Base-by-base conservation (phyloP, 2,113 vertebrate genomes). In the Poecile atricapillus region DNA sequence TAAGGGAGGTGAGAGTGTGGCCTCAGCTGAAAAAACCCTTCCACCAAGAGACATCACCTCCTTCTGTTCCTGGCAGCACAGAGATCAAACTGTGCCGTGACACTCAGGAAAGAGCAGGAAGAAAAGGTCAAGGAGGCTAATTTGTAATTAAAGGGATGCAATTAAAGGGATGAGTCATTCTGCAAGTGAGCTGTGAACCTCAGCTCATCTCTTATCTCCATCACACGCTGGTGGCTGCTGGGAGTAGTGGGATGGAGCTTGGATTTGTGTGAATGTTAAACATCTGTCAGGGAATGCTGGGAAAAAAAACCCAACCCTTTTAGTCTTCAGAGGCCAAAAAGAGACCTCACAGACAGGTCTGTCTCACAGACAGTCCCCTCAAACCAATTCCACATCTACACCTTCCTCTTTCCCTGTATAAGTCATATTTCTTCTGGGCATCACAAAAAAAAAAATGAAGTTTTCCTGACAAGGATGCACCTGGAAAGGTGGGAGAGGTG, bases 71-170 rank as follows among this genome's bases (percentile, higher is more conserved):
- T 50, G 24, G 62, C 67, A 87, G 50, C 65, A 11, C 21, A 9
- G 52, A 77, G 75, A 94, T 86, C 88, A 83, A 19, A 47, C 52
- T 23, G 41, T 39, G 35, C 39, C 1, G 2, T 58, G 53, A 5
- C 85, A 83, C 87, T n/a, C 60, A 49, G 64, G 28, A 83, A 75
- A 39, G 90, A 68, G 84, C 33, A 41, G 65, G 67, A 93, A 76
- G 60, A 78, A 95, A 96, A 96, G 95, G 94, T 96, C 95, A 87
- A 67, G 52, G 60, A 95, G 76, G 88, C 88, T 96, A 97, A 96
- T 94, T 96, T 92, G 93, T 60, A 93, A 95, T 96, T 96, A 94
- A 96, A 92, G 76, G 47, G 68, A 60, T 78, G 82, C 56, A 91
- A 96, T 96, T 96, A 95, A 95, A 90, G 56, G 71, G 30, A 95